A percentile compares a stretch with the other conserved stretches of the same genome.
Conservation (phyloP, 2,888 invertebrate species). For the Aphrophora alni region DNA sequence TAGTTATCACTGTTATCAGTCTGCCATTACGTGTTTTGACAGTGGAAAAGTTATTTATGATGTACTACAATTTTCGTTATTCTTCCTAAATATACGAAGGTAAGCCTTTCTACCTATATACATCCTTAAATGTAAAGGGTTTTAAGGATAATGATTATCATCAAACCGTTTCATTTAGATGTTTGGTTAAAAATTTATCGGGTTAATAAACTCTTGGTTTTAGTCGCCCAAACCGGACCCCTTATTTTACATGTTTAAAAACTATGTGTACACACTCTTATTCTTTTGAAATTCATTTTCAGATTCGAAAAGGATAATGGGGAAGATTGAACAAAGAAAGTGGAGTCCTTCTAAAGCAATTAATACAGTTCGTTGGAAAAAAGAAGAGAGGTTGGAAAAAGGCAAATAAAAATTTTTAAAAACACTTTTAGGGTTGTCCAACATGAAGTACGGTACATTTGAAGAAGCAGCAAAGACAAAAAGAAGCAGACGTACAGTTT, state of each 20-base stretch:
- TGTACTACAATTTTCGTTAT: not conserved
- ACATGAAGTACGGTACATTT: constrained; percentile 27
- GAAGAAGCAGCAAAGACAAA: constrained; percentile 28
- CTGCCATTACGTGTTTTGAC: not conserved
- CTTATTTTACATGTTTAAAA: no score
- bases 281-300: no score
- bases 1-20: no score
- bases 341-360: not conserved
- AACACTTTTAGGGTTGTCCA: constrained; percentile 23
- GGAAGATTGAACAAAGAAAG: not conserved
- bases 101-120: not conserved
- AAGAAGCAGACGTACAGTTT: constrained; percentile 22
- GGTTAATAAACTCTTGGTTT: no score
- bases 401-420: not conserved
- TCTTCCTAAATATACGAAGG: not conserved
- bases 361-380: not conserved
- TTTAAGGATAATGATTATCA: no score
- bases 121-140: no score
- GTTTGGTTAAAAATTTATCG: no score
- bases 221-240: no score
- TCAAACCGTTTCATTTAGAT: no score
- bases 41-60: not conserved
- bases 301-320: not conserved
- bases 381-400: not conserved
- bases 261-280: no score